Evolutionary conservation across 2,113 vertebrate species (phyloP), one percentile per base, ranked within the genome.

Genomic region (Platichthys flesus): DNA sequence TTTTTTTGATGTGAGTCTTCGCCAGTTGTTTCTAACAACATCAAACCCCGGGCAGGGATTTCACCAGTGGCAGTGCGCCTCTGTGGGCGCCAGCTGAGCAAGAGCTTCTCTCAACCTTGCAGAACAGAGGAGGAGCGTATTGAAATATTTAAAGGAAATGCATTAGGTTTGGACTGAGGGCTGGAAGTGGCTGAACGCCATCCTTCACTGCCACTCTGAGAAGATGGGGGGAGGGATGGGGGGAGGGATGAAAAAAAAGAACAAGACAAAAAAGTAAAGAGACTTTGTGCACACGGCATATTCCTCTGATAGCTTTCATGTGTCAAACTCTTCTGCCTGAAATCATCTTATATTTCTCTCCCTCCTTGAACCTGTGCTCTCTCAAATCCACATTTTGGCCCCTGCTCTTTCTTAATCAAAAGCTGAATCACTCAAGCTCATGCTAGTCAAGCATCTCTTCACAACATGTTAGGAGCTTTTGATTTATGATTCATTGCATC

Each of bases 111-210:
- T 85, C 80, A 78, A 45, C 76, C 72, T 65, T 68, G 80, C 74
- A 76, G 78, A 87, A 84, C 73, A 81, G 68, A 84, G 74, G 71
- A 76, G 74, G 63, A 81, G 73, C 74, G 59, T 78, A 70, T 84
- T 94, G 83, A 94, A 94, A 94, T 94, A 94, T 94, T 94, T 89
- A 94, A 85, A 78, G 74, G 80, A 84, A 93, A 89, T 83, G 87
- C 93, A 93, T 94, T 94, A 93, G 87, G 85, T 85, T 81, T 82
- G 83, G 85, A 77, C 37, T 24, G 79, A 78, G 65, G 60, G 58
- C 26, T 82, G 65, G 81, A 82, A 68, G 73, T 67, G 58, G 69
- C 42, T 85, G 69, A 75, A 79, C 80, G 47, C 65, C 67, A 52
- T 67, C 56, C 61, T 45, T 79, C 24, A 63, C 76, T 79, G 14